These are phyloP conservation scores for Hoplodrina blanda DNA, from an alignment of 2,888 invertebrate genomes.

Conservation along the genomic window DNA sequence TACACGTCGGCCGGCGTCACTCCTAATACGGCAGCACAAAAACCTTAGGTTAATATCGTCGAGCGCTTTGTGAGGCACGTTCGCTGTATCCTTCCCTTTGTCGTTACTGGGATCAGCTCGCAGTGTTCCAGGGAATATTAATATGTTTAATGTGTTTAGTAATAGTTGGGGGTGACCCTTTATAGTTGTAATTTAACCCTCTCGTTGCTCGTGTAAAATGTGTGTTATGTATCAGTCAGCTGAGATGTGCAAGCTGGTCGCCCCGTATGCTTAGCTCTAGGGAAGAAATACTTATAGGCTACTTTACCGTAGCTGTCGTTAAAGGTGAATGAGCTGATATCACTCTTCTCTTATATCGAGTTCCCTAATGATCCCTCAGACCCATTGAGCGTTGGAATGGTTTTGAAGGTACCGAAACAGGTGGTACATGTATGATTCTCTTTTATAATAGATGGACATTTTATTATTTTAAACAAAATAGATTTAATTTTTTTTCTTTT, in stretches of 20 bases:
- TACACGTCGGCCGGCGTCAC: constrained; percentile 75
- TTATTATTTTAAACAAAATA: too few relatives aligned
- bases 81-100: constrained; percentile 86
- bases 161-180: constrained; percentile 55
- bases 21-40: constrained; percentile 80
- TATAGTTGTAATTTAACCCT: constrained; percentile 50
- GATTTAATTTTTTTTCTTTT: too few relatives aligned
- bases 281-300: background rate
- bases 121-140: constrained; percentile 62
- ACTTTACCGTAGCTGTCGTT: background rate
- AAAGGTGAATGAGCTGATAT: background rate
- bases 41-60: constrained; percentile 83
- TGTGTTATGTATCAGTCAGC: constrained; percentile 3
- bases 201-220: constrained; percentile 12
- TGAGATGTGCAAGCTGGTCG: background rate
- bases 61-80: constrained; percentile 87
- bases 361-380: too few relatives aligned
- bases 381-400: background rate
- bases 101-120: constrained; percentile 67
- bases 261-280: background rate
- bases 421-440: too few relatives aligned
- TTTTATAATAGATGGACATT: too few relatives aligned
- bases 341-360: background rate
- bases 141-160: constrained; percentile 57
- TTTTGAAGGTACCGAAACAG: background rate